Base-by-base conservation (phyloP, 1,140 invertebrate genomes). In the Dryas iulia region DNA sequence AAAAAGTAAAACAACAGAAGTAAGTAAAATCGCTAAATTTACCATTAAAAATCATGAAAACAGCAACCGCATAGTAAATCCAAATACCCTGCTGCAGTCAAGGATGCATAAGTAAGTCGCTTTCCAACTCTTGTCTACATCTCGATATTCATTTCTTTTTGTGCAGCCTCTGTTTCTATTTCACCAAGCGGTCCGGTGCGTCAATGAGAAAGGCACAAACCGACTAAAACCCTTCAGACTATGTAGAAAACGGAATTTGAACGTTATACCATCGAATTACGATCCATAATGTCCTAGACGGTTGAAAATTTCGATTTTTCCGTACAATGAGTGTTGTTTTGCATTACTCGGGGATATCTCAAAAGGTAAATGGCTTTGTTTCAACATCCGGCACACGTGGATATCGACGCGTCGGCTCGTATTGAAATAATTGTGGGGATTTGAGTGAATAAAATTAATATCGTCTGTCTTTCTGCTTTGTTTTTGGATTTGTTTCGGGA, bases 381-480 rank as follows among this genome's bases (percentile, higher is more conserved):
- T 81, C 75, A 77, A 79, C 83, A 87, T 90, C 85, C 87, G 85
- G 86, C 76, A 79, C 87, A 89, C 87, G 86, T 89, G 86, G 82
- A 83, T 63, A 60, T 59, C 71, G 59, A 62, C 10, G 59, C 59
- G 59, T 62, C 39, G 39, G 39, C 52, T 62, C 47, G 54, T 73
- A 81, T 84, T 82, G 78, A 76, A 78, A 70, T 76, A 77, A 77
- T 77, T 74, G 68, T 57, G 21, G 28, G 58, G 26, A 72, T 73
- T 68, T 57, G 58, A 58, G 70, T 62, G 69, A 73, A 53, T 64
- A 52, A 71, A 69, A 76, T 76, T 72, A 18, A 77, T 77, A 74
- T 76, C 77, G 71, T 69, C 66, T 64, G 71, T 8, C 35, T 47
- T 8, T 47, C 35, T 47, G 6, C 18, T 47, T 21, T 10, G 18